Percentiles rank a stretch among this genome's conserved stretches.
These are phyloP conservation scores for Blastobasis adustella DNA, from an alignment of 2,888 invertebrate species.

Conservation along the genomic window DNA sequence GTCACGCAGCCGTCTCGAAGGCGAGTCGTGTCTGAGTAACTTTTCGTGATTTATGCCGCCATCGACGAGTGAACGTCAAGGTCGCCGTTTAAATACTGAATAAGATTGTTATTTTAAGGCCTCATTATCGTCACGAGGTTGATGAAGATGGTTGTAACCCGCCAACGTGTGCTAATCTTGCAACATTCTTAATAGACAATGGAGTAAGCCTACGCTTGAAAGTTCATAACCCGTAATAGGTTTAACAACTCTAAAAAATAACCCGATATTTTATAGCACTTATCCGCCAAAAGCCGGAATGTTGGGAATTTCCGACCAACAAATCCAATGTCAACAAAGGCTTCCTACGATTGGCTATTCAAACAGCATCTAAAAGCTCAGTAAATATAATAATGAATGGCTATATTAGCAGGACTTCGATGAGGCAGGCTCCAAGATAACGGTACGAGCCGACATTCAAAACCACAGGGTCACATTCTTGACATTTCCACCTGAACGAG, in stretches of 20 bases:
- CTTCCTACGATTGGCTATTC: background rate
- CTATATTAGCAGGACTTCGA: background rate
- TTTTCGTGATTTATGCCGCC: constrained; percentile 3
- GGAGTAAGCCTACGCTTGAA: no score
- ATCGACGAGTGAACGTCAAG: constrained; percentile 11
- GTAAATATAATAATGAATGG: background rate
- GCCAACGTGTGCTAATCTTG: no score
- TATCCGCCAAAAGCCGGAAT: no score
- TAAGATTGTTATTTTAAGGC: constrained; percentile 3
- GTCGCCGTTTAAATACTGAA: constrained; percentile 5
- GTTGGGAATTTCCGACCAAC: no score
- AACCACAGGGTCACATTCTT: constrained; percentile 10
- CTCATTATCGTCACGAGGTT: constrained; percentile 4
- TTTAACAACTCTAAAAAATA: no score
- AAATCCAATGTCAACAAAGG: no score
- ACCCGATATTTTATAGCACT: no score
- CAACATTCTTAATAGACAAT: no score
- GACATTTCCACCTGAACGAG: constrained; percentile 1
- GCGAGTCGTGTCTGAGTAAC: background rate
- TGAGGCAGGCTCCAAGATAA: background rate
- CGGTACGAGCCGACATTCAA: constrained; percentile 1
- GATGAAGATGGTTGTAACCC: background rate
- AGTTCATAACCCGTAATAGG: no score
- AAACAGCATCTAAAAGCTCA: background rate
- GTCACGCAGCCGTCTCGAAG: constrained; percentile 3